These are phyloP conservation scores for Antennarius maculatus DNA, from an alignment of 2,797 vertebrate species.

Conservation along the genomic window DNA sequence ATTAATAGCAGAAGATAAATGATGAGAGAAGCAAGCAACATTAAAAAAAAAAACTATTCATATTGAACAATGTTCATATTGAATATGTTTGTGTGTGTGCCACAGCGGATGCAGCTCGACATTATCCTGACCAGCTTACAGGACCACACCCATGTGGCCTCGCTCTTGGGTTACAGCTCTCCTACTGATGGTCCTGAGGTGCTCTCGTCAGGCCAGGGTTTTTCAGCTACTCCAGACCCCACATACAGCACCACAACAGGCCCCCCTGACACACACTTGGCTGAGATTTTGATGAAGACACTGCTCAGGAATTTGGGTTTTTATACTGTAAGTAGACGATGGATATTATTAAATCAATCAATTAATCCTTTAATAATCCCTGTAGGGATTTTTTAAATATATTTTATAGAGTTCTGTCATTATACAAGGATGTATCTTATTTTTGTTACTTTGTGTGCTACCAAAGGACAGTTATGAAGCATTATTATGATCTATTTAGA, in stretches of 20 bases:
- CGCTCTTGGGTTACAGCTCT: constrained; percentile 84
- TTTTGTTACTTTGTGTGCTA: neutral
- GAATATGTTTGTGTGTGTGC: neutral
- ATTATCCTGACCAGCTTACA: constrained; percentile 87
- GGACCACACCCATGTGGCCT: constrained; percentile 87
- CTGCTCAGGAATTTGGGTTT: constrained; percentile 86
- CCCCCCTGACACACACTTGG: constrained; percentile 81
- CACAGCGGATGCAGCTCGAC: constrained; percentile 93
- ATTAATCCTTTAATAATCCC: too few species aligned
- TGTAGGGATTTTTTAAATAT: too few species aligned
- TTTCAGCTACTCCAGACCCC: constrained; percentile 69
- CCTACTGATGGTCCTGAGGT: constrained; percentile 71
- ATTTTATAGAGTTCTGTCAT: neutral
- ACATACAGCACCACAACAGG: constrained; percentile 52
- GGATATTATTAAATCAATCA: too few species aligned
- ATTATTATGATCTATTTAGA: constrained; percentile 10
- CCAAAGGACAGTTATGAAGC: neutral
- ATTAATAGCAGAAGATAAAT: too few species aligned
- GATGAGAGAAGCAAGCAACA: too few species aligned
- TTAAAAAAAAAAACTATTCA: too few species aligned
- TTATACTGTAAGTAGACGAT: constrained; percentile 78
- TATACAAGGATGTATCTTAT: neutral
- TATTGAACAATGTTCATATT: neutral
- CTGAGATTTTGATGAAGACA: constrained; percentile 87
- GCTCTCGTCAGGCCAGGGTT: constrained; percentile 79